These are phyloP conservation scores for Beris chalybata DNA, from an alignment of 2,888 invertebrate genomes.

Conservation along the genomic window DNA sequence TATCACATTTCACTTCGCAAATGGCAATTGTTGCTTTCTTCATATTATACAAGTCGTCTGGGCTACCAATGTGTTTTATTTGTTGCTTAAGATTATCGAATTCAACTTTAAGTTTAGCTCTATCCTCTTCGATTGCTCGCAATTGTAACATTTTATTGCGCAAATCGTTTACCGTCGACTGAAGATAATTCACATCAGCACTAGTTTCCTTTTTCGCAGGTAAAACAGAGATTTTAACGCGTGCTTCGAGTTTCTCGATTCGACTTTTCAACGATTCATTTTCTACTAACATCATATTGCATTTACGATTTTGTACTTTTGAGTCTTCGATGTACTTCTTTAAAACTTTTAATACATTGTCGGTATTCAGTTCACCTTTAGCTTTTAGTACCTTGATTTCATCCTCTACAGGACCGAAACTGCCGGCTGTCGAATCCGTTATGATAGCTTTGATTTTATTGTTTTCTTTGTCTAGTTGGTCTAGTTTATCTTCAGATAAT, in stretches of 20 bases:
- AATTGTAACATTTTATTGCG: constrained; percentile 26
- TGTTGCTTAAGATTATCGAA: constrained; percentile 13
- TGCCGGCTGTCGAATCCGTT: background rate
- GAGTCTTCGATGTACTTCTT: constrained; percentile 20
- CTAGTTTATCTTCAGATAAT: constrained; percentile 26
- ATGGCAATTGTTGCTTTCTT: background rate
- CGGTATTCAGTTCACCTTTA: constrained; percentile 18
- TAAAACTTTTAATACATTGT: constrained; percentile 16
- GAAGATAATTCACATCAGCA: constrained; percentile 27
- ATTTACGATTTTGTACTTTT: background rate
- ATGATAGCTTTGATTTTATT: constrained; percentile 29
- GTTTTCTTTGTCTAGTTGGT: constrained; percentile 20
- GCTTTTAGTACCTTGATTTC: constrained; percentile 16
- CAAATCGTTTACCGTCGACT: constrained; percentile 23
- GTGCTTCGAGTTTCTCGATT: constrained; percentile 18
- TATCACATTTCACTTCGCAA: constrained; percentile 13
- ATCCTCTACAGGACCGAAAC: constrained; percentile 5
- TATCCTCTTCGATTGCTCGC: constrained; percentile 24
- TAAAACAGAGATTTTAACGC: background rate
- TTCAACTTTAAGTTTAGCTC: constrained; percentile 11
- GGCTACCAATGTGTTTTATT: background rate
- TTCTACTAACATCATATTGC: constrained; percentile 47
- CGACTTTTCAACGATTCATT: constrained; percentile 40
- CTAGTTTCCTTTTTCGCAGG: constrained; percentile 14
- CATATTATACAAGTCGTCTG: constrained; percentile 10